Conservation (phyloP, 2,888 invertebrate genomes). For the Drosophila trichaetosa region DNA sequence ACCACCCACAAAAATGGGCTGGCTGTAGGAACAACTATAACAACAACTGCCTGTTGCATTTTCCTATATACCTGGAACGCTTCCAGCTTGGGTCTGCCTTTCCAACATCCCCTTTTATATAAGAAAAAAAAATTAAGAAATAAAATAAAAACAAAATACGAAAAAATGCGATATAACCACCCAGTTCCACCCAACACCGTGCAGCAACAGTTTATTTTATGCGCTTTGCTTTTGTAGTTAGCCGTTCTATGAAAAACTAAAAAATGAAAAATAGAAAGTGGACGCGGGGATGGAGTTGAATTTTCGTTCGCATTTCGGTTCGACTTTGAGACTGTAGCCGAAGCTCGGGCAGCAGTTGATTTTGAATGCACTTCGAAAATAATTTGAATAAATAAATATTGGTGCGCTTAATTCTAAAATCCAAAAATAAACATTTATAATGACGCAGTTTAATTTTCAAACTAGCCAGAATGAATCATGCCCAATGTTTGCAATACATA, state of each 20-base stretch:
- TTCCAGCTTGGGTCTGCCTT: conserved; percentile 48
- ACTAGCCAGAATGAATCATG: conserved; percentile 17
- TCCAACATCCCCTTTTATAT: conserved; percentile 48
- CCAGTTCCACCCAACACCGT: conserved; percentile 26
- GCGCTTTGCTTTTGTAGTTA: conserved; percentile 47
- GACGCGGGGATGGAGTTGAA: background rate
- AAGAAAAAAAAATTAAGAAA: conserved; percentile 55
- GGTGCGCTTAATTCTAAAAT: background rate
- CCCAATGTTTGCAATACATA: conserved; percentile 7
- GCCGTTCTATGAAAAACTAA: conserved; percentile 7
- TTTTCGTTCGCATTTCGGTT: conserved; percentile 12
- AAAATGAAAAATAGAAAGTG: background rate
- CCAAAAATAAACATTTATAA: background rate
- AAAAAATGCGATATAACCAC: conserved; percentile 25
- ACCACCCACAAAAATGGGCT: conserved; percentile 28
- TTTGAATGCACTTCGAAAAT: conserved; percentile 24
- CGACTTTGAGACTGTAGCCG: background rate
- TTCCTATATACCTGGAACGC: conserved; percentile 65
- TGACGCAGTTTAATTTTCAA: conserved; percentile 9
- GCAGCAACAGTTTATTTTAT: conserved; percentile 65
- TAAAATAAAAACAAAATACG: conserved; percentile 60
- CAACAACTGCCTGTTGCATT: conserved; percentile 78
- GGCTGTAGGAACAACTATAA: conserved; percentile 46
- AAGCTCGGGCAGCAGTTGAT: conserved; percentile 20
- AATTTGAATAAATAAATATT: conserved; percentile 14